Conservation (phyloP, 2,888 invertebrate genomes). For the Cordilura impudica region DNA sequence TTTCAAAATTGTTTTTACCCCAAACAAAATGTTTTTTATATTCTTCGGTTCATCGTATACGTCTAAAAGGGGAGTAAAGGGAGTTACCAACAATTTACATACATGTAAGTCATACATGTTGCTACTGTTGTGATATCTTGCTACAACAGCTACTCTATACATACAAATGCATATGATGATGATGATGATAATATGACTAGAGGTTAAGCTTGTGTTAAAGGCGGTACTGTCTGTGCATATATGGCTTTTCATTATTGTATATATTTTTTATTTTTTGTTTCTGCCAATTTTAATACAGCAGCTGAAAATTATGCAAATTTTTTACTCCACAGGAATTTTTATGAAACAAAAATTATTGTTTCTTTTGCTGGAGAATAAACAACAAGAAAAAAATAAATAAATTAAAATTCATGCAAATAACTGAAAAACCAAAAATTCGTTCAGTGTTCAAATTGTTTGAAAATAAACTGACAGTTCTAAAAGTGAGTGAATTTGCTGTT, state of each 20-base stretch:
- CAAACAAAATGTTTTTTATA: slow-evolving; percentile 3
- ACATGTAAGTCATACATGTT: slow-evolving; percentile 18
- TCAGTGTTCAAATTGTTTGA: slow-evolving; percentile 54
- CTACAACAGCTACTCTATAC: not conserved
- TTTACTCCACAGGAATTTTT: slow-evolving; percentile 55
- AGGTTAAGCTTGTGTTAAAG: slow-evolving; percentile 52
- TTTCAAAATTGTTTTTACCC: slow-evolving; percentile 39
- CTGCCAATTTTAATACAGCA: slow-evolving; percentile 42
- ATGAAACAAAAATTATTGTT: slow-evolving; percentile 55
- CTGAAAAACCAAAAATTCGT: slow-evolving; percentile 32
- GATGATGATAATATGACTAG: slow-evolving; percentile 44
- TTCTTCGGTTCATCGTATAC: not conserved
- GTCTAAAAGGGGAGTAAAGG: slow-evolving; percentile 4
- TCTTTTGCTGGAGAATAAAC: slow-evolving; percentile 15
- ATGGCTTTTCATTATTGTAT: slow-evolving; percentile 48
- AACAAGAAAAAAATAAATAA: not conserved
- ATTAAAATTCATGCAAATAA: slow-evolving; percentile 40
- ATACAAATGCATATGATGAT: not conserved
- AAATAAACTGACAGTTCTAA: slow-evolving; percentile 26
- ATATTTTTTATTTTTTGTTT: not conserved
- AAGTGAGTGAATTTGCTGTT: not conserved
- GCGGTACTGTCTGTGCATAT: slow-evolving; percentile 23
- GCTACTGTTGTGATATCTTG: slow-evolving; percentile 17
- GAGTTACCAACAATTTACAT: slow-evolving; percentile 43
- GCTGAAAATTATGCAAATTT: slow-evolving; percentile 59